phyloP scores from a whole-genome alignment of 2,113 vertebrate genomes.

The Puffinus mauretanicus region DNA sequence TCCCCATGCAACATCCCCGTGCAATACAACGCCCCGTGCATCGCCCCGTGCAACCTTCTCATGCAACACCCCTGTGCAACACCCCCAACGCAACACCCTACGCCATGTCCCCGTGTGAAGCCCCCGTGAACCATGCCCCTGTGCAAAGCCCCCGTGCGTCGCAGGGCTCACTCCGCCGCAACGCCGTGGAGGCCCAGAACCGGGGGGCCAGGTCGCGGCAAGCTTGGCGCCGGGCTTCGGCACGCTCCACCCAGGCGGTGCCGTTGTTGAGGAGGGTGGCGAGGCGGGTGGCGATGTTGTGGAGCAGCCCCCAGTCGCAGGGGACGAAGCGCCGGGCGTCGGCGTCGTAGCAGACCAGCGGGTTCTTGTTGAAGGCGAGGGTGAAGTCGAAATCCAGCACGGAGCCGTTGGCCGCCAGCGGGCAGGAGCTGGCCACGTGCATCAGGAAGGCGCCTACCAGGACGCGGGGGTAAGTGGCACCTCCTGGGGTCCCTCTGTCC shows the following conservation, averaged over 20 bases:
- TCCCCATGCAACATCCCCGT: too few relatives aligned
- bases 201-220: background rate
- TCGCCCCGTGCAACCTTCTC: background rate
- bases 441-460: constrained; percentile 42
- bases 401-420: too few relatives aligned
- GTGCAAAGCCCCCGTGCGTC: background rate
- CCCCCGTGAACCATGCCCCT: background rate
- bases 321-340: too few relatives aligned
- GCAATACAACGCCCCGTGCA: too few relatives aligned
- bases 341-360: too few relatives aligned
- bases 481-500: background rate
- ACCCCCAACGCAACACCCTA: background rate
- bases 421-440: constrained; percentile 30
- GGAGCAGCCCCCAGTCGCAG: too few relatives aligned
- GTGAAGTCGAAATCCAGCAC: too few relatives aligned
- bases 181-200: background rate
- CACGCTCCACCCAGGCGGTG: too few relatives aligned
- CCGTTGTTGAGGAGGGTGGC: too few relatives aligned
- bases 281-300: too few relatives aligned
- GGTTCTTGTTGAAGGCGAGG: too few relatives aligned
- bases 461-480: too few relatives aligned
- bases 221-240: background rate
- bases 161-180: constrained; percentile 28
- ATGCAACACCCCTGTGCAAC: background rate
- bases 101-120: background rate